Base-by-base conservation (phyloP, 2,113 vertebrate genomes). In the Malurus melanocephalus region DNA sequence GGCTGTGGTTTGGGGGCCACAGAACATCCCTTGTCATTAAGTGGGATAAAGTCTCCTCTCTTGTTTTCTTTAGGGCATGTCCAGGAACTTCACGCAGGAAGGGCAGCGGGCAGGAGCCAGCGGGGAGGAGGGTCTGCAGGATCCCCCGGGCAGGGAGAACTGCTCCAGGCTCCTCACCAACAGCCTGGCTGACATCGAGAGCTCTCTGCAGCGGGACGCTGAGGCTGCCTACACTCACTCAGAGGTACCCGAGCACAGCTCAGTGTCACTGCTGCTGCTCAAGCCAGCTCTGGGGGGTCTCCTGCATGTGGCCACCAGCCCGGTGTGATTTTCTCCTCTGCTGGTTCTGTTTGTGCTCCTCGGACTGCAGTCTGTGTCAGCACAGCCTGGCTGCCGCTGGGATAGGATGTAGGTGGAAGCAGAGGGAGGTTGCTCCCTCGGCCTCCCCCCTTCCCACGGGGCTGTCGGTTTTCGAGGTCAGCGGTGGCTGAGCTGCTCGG, bases 221-320 rank as follows among this genome's bases (percentile, higher is more conserved):
- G 98, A 98, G 2, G 98, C 98, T 24, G 98, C 96, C 22, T 98
- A 97, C 51, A 65, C 83, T 10, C 96, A 97, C 15, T 40, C 93
- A 3, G 97, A 98, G 98, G 99, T 98, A 94, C 52, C 49, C 16
- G 3, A 13, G 45, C 35, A 10, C 6, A 7, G 53, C 66, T 43
- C 5, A 0, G 32, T 40, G 40, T 18, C 14, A 2, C 53, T n/a
- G 55, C 67, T 7, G 28, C 72, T 17, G 10, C 3, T 2, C 10
- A 5, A 26, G 57, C 74, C 81, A 85, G 76, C 42, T 86, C 62
- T 23, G 88, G 49, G 66, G 13, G 46, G 52, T 85, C 93, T 88
- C 77, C 93, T 76, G 77, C 83, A 61, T 51, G 77, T 32, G 84
- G n/a, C 56, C 8, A 16, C 17, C 9, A 16, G 51, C 71, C 61